Percentiles rank a stretch among this genome's conserved stretches.
These are phyloP conservation scores for Elaphurus davidianus DNA, from an alignment of 2,113 vertebrate species.

Conservation along the genomic window DNA sequence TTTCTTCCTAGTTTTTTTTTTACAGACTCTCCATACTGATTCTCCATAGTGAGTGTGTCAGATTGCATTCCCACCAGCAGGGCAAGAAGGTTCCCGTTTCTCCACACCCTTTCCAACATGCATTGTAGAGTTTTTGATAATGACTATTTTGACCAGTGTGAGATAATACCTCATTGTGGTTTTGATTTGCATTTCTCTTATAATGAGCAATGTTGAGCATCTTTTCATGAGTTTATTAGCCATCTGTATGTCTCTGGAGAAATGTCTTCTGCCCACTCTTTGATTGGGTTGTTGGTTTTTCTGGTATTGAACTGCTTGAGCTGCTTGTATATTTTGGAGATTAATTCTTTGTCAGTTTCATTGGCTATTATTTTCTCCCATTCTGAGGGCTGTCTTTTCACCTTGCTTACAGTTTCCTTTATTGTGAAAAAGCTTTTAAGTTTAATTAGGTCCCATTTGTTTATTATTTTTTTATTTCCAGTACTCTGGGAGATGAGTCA, in stretches of 20 bases:
- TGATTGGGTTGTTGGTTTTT: background rate
- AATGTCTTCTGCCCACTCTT: background rate
- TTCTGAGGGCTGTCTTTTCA: background rate
- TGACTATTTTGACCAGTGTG: background rate
- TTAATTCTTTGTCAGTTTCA: background rate
- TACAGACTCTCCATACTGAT: background rate
- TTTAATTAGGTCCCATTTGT: background rate
- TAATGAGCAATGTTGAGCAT: background rate
- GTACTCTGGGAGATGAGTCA: background rate
- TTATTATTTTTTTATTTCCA: background rate
- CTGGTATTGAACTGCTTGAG: background rate
- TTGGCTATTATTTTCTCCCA: background rate
- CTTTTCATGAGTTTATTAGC: background rate
- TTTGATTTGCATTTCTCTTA: background rate
- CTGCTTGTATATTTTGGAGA: background rate
- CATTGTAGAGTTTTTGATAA: background rate
- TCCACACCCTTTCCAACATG: background rate
- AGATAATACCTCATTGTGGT: background rate
- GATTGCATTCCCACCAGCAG: background rate
- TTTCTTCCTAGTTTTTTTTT: background rate
- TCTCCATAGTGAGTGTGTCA: background rate
- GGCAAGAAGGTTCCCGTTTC: background rate
- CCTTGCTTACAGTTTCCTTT: background rate
- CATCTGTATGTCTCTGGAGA: background rate
- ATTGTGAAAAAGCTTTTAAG: background rate